A percentile compares a stretch with the other conserved stretches of the same genome.
Evolutionary conservation across 2,888 invertebrate species (phyloP).

Genomic region (Celastrina argiolus): DNA sequence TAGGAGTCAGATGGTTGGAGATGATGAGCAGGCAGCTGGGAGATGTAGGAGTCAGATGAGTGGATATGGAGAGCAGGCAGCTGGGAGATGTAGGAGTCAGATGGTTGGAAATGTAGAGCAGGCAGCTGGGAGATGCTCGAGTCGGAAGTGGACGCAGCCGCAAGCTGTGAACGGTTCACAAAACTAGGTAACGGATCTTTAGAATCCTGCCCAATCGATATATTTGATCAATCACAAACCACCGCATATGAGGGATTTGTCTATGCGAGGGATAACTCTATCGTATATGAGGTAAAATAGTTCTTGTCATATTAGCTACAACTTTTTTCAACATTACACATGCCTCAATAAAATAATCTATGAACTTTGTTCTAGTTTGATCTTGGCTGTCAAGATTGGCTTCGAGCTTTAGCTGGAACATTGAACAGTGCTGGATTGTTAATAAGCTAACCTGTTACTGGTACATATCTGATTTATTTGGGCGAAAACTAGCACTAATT

Average conservation of each 20-base stretch:
- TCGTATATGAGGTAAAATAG: conserved; percentile 40
- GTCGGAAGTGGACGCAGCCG: too few species aligned
- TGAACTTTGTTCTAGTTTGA: conserved; percentile 70
- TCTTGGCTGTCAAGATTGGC: conserved; percentile 79
- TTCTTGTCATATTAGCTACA: not conserved
- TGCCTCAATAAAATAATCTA: too few species aligned
- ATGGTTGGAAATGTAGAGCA: too few species aligned
- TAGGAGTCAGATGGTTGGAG: too few species aligned
- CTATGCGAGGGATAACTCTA: conserved; percentile 38
- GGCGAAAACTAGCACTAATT: conserved; percentile 56
- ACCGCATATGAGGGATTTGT: conserved; percentile 37
- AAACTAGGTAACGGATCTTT: conserved; percentile 32
- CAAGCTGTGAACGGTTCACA: conserved; percentile 52
- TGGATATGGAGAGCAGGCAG: too few species aligned
- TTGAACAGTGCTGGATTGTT: conserved; percentile 80
- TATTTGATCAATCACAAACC: conserved; percentile 40
- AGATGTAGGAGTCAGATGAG: too few species aligned
- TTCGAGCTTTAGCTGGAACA: conserved; percentile 81
- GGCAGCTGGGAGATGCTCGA: too few species aligned
- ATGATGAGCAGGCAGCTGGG: too few species aligned
- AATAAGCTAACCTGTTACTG: conserved; percentile 79
- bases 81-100: too few species aligned
- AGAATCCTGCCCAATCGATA: conserved; percentile 45
- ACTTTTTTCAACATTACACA: too few species aligned
- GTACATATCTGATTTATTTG: conserved; percentile 80